Conservation (phyloP, 2,113 vertebrate species). For the Ahaetulla prasina region DNA sequence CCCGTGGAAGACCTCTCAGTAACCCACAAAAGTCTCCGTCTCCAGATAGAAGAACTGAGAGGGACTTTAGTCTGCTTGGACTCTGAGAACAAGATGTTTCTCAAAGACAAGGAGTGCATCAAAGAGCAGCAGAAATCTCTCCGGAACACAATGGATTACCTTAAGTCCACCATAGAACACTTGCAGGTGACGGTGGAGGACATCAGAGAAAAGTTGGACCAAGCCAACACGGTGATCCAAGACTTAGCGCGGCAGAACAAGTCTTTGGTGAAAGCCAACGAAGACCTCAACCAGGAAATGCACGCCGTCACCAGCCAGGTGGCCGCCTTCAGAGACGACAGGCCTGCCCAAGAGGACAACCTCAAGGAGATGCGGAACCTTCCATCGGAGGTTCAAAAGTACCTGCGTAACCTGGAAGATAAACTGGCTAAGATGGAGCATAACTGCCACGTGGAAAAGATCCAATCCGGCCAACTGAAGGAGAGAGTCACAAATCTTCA, state of each 20-base stretch:
- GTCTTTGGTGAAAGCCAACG: background rate
- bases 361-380: background rate
- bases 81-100: background rate
- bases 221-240: background rate
- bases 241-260: background rate
- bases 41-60: background rate
- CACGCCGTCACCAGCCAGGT: background rate
- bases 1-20: background rate
- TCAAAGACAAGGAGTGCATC: background rate
- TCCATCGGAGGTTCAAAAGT: background rate
- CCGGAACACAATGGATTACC: background rate
- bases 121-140: background rate
- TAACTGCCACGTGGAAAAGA: background rate
- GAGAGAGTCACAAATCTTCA: background rate
- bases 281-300: background rate
- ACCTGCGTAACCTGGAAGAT: background rate
- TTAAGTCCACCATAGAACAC: background rate
- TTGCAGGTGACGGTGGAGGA: conserved; percentile 15
- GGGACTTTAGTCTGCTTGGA: background rate
- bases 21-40: rapidly evolving
- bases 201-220: background rate
- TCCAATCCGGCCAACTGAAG: background rate
- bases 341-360: background rate
- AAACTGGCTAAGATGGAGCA: background rate
- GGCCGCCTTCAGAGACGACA: background rate